These are phyloP conservation scores for Magallana gigas DNA, from an alignment of 1,140 invertebrate species.

Conservation along the genomic window DNA sequence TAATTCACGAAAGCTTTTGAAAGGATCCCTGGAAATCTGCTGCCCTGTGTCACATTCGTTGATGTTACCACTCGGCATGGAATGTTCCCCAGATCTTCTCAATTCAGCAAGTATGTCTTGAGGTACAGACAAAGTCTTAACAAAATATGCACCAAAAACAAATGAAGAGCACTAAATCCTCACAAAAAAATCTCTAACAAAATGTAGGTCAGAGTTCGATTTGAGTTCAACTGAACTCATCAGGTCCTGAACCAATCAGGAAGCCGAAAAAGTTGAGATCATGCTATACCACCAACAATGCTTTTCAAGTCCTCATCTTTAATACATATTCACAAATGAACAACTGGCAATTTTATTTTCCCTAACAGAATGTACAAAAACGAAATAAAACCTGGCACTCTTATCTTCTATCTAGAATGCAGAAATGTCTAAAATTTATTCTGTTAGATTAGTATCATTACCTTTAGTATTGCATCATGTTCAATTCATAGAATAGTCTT, in stretches of 20 bases:
- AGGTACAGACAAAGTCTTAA: slow-evolving; percentile 24
- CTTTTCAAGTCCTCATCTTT: too few relatives aligned
- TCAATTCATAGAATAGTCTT: too few relatives aligned
- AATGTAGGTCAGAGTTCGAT: neutral
- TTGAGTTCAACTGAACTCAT: slow-evolving; percentile 11
- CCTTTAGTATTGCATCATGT: too few relatives aligned
- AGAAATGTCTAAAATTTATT: neutral
- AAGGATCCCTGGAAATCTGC: neutral
- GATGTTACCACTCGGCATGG: neutral
- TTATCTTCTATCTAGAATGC: neutral
- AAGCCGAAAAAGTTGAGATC: slow-evolving; percentile 5
- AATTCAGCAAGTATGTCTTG: neutral
- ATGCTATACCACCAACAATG: neutral
- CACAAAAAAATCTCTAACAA: slow-evolving; percentile 22
- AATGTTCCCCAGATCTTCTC: slow-evolving; percentile 21
- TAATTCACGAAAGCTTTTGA: slow-evolving; percentile 21
- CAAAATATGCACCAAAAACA: slow-evolving; percentile 28
- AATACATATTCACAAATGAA: too few relatives aligned
- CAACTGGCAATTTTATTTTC: too few relatives aligned
- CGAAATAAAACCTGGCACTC: too few relatives aligned
- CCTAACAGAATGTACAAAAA: too few relatives aligned
- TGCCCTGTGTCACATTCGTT: slow-evolving; percentile 13
- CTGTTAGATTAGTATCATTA: too few relatives aligned
- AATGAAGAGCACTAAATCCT: neutral
- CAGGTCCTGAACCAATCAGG: neutral